Percentiles rank a stretch among this genome's conserved stretches.
These are phyloP conservation scores for Montipora foliosa DNA, from an alignment of 64 coral and sea anemone genomes.

Conservation along the genomic window DNA sequence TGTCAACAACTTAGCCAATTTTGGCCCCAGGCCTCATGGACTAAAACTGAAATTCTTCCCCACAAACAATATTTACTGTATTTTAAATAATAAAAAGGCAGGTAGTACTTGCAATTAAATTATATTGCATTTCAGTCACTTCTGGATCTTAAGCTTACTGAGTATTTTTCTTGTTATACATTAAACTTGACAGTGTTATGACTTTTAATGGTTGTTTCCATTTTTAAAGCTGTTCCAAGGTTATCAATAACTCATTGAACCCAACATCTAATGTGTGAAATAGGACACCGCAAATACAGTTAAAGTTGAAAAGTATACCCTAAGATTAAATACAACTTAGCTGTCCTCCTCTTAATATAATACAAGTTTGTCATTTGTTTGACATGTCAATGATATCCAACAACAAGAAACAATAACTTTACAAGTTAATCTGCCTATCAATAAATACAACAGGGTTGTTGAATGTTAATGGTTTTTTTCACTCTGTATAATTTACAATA, in stretches of 20 bases:
- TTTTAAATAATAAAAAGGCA: too few species aligned
- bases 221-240: not conserved
- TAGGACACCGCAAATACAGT: too few species aligned
- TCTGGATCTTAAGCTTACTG: not conserved
- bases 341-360: not conserved
- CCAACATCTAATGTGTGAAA: not conserved
- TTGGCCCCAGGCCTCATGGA: too few species aligned
- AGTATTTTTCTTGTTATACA: not conserved
- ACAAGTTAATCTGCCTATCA: slow-evolving; percentile 13
- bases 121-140: not conserved
- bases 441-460: slow-evolving; percentile 26
- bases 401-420: slow-evolving; percentile 19
- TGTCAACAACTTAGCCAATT: too few species aligned
- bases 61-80: too few species aligned
- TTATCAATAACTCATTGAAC: not conserved
- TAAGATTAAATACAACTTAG: not conserved
- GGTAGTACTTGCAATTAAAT: too few species aligned
- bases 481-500: not conserved
- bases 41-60: too few species aligned
- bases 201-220: not conserved
- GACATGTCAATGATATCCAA: not conserved
- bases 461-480: not conserved
- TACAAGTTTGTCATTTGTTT: not conserved
- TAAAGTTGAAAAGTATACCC: not conserved
- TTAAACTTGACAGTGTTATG: not conserved